These are phyloP conservation scores for Chaetodon trifasciatus DNA, from an alignment of 2,797 vertebrate genomes.

Conservation along the genomic window DNA sequence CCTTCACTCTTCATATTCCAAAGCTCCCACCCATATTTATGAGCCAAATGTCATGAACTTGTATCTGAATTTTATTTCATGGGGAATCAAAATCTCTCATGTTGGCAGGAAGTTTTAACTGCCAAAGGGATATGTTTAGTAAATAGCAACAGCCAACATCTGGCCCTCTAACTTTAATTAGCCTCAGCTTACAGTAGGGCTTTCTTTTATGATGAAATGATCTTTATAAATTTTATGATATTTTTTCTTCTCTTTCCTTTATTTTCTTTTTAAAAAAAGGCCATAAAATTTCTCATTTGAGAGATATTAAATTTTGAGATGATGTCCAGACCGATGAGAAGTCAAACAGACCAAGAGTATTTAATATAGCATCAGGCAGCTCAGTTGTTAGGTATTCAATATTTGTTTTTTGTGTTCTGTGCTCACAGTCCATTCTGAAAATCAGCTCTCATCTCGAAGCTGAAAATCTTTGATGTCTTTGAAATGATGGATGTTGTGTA, in stretches of 20 bases:
- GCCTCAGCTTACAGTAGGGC: conserved; percentile 58
- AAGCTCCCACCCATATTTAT: conserved; percentile 54
- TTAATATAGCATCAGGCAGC: conserved; percentile 7
- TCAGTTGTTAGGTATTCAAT: conserved; percentile 16
- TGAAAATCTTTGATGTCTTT: conserved; percentile 12
- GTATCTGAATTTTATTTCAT: conserved; percentile 50
- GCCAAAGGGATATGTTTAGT: conserved; percentile 65
- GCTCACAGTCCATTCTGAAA: conserved; percentile 12
- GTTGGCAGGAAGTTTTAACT: conserved; percentile 67
- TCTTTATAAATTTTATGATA: conserved; percentile 49
- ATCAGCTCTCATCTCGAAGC: conserved; percentile 3
- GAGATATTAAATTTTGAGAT: neutral
- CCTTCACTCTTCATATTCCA: conserved; percentile 46
- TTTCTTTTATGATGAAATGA: conserved; percentile 31
- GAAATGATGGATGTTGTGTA: conserved; percentile 15
- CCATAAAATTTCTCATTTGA: neutral
- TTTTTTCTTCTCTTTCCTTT: neutral
- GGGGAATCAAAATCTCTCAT: conserved; percentile 63
- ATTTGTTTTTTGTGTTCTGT: neutral
- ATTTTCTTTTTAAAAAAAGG: neutral
- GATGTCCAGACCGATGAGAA: neutral
- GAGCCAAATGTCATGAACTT: conserved; percentile 60
- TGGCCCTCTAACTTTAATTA: conserved; percentile 80
- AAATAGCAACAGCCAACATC: conserved; percentile 76
- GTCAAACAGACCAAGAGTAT: neutral